Evolutionary conservation across 2,888 invertebrate species (phyloP).

Genomic region (Electrophaes corylata): DNA sequence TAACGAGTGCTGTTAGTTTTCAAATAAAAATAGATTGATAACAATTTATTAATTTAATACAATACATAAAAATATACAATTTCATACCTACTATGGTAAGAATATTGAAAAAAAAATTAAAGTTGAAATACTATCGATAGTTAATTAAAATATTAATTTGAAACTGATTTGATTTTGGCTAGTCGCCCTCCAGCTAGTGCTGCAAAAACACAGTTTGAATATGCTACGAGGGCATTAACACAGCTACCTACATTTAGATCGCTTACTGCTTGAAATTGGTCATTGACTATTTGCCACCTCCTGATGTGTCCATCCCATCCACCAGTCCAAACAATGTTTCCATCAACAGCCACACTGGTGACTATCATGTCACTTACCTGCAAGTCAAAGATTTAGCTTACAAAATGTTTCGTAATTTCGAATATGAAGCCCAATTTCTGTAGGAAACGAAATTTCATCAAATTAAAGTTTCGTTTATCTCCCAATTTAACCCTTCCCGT

Average conservation of each 20-base stretch:
- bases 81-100: no score
- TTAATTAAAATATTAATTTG: neutral
- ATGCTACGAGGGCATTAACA: conserved; percentile 63
- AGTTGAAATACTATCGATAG: no score
- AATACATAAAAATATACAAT: no score
- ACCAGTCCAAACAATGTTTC: conserved; percentile 79
- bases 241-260: conserved; percentile 67
- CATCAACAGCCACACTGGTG: conserved; percentile 72
- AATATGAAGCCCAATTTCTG: no score
- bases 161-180: conserved; percentile 46
- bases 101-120: no score
- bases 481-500: no score
- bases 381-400: conserved; percentile 13
- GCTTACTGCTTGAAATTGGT: conserved; percentile 64
- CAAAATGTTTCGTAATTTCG: neutral
- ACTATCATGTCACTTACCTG: conserved; percentile 80
- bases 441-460: no score
- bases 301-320: conserved; percentile 83
- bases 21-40: no score
- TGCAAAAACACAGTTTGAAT: conserved; percentile 54
- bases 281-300: conserved; percentile 64
- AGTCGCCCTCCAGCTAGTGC: conserved; percentile 63
- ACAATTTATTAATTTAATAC: no score
- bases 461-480: no score
- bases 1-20: no score